phyloP scores from a whole-genome alignment of 2,797 vertebrate genomes.

The Rallus crepitans region DNA sequence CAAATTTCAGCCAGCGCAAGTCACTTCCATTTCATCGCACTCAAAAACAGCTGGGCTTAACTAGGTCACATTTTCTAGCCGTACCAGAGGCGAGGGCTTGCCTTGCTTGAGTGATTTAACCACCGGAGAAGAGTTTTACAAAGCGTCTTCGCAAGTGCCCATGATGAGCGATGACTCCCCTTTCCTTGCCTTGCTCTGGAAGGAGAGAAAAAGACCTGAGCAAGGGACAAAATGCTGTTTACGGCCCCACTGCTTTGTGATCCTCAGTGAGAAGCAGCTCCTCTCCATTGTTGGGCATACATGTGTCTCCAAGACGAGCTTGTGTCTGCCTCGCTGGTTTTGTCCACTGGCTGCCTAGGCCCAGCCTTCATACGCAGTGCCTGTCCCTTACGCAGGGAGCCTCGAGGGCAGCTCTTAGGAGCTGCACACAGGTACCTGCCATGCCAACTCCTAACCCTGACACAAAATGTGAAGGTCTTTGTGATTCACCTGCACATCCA shows the following conservation, averaged over 20 bases:
- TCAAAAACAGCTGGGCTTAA: constrained; percentile 73
- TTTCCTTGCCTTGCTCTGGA: background rate
- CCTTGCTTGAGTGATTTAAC: constrained; percentile 70
- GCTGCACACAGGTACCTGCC: background rate
- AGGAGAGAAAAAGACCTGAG: background rate
- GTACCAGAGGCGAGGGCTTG: constrained; percentile 65
- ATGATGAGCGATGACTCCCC: background rate
- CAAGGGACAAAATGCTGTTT: background rate
- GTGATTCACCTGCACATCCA: background rate
- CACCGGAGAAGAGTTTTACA: constrained; percentile 64
- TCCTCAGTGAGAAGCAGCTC: background rate
- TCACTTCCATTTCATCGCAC: constrained; percentile 71
- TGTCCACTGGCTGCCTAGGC: background rate
- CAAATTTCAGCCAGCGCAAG: constrained; percentile 73
- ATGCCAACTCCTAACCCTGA: accelerated
- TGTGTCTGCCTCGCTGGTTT: background rate
- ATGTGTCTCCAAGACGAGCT: background rate
- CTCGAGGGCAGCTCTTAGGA: accelerated
- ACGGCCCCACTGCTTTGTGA: background rate
- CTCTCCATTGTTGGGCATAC: background rate
- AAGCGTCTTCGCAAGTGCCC: background rate
- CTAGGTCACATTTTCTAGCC: constrained; percentile 80
- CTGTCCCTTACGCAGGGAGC: background rate
- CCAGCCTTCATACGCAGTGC: background rate
- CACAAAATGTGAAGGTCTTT: accelerated